phyloP scores from a whole-genome alignment of 2,797 vertebrate species.

The Cossypha polioptera region DNA sequence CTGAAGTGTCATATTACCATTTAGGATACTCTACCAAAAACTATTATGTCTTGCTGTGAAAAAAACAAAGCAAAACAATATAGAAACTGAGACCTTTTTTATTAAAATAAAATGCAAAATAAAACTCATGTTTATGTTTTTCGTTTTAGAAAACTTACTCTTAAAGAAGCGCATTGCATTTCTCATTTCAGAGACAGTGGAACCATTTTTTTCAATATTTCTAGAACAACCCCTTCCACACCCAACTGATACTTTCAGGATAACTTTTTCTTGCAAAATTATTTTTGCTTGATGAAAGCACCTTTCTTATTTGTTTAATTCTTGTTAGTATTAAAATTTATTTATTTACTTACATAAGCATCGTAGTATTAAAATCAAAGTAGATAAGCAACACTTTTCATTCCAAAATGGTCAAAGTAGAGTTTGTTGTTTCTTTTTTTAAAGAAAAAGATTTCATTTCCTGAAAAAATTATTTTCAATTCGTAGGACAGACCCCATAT shows the following conservation, averaged over 20 bases:
- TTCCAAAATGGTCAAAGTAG: neutral
- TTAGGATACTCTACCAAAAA: neutral
- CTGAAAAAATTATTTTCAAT: neutral
- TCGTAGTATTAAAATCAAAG: neutral
- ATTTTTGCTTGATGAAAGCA: neutral
- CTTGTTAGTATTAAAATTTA: neutral
- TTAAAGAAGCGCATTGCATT: neutral
- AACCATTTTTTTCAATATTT: neutral
- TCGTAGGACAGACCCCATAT: accelerated
- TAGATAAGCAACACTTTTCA: neutral
- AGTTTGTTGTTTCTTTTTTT: neutral
- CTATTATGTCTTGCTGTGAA: neutral
- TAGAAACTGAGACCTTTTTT: neutral
- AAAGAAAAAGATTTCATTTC: neutral
- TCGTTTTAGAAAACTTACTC: neutral
- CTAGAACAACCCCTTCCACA: neutral
- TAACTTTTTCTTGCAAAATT: neutral
- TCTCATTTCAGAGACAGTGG: neutral
- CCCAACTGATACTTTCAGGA: neutral
- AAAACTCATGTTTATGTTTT: neutral
- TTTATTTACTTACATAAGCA: neutral
- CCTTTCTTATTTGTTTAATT: neutral
- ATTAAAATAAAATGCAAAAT: neutral
- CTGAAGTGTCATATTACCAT: neutral
- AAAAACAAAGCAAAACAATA: neutral